Conservation (phyloP, 2,888 invertebrate genomes). For the Brachyopa scutellaris region DNA sequence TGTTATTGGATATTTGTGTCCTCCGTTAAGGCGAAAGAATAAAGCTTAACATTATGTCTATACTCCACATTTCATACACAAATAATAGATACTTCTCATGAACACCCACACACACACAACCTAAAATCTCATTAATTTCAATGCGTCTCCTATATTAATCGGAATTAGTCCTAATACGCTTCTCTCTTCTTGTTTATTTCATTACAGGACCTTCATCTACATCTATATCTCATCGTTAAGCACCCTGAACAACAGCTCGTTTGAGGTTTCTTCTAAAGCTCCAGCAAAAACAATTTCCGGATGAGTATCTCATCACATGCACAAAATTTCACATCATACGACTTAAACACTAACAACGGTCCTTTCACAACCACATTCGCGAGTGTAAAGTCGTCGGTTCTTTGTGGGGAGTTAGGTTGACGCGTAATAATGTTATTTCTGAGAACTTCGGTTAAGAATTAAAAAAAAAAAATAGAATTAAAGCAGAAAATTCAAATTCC, state of each 20-base stretch:
- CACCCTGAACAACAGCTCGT: too few relatives aligned
- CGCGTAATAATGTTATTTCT: too few relatives aligned
- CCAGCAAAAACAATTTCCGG: slow-evolving; percentile 34
- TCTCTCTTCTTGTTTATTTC: slow-evolving; percentile 36
- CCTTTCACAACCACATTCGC: too few relatives aligned
- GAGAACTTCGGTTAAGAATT: slow-evolving; percentile 37
- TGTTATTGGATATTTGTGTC: too few relatives aligned
- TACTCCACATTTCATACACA: background rate
- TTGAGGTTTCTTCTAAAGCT: background rate
- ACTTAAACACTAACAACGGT: background rate
- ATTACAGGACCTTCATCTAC: slow-evolving; percentile 64
- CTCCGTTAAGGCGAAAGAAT: too few relatives aligned
- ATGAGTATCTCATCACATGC: slow-evolving; percentile 52
- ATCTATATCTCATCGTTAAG: slow-evolving; percentile 41
- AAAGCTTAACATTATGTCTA: background rate
- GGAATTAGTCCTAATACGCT: slow-evolving; percentile 48
- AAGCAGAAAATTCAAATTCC: slow-evolving; percentile 18
- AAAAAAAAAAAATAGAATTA: background rate
- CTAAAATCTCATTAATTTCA: slow-evolving; percentile 54
- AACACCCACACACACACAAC: slow-evolving; percentile 12
- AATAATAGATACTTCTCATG: slow-evolving; percentile 5
- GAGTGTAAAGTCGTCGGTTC: too few relatives aligned
- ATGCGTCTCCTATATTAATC: too few relatives aligned
- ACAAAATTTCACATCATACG: slow-evolving; percentile 39
- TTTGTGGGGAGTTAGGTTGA: too few relatives aligned